phyloP scores from a whole-genome alignment of 1,140 invertebrate species.

The Ruditapes philippinarum region DNA sequence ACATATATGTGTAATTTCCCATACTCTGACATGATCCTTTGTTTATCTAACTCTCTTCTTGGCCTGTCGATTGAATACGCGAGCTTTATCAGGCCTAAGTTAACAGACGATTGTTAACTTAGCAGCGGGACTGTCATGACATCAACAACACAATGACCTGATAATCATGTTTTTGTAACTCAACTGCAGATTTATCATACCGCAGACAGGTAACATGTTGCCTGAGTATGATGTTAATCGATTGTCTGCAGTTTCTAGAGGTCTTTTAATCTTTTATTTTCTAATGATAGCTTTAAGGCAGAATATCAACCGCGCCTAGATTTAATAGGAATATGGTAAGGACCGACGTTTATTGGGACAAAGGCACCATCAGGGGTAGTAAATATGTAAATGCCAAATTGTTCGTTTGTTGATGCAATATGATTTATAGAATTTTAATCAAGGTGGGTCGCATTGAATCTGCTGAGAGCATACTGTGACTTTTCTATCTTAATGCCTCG shows the following conservation, averaged over 20 bases:
- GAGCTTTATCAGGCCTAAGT: constrained; percentile 5
- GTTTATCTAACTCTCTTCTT: neutral
- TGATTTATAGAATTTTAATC: too few relatives aligned
- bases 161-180: neutral
- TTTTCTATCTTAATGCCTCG: too few relatives aligned
- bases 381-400: too few relatives aligned
- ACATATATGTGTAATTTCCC: too few relatives aligned
- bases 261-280: neutral
- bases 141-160: constrained; percentile 5
- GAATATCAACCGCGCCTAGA: constrained; percentile 45
- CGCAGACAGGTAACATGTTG: neutral
- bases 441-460: too few relatives aligned
- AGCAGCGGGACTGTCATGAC: neutral
- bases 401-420: too few relatives aligned
- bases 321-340: neutral
- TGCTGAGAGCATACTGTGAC: too few relatives aligned
- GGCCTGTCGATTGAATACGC: neutral
- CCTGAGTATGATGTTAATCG: constrained; percentile 32
- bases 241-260: neutral
- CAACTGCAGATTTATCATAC: neutral
- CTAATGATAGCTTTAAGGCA: neutral
- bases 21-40: constrained; percentile 39
- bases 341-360: neutral
- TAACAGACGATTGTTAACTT: neutral
- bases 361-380: constrained; percentile 36